Percentiles rank a stretch among this genome's conserved stretches.
These are phyloP conservation scores for Sinocyclocheilus anshuiensis DNA, from an alignment of 2,113 vertebrate genomes.

Conservation along the genomic window DNA sequence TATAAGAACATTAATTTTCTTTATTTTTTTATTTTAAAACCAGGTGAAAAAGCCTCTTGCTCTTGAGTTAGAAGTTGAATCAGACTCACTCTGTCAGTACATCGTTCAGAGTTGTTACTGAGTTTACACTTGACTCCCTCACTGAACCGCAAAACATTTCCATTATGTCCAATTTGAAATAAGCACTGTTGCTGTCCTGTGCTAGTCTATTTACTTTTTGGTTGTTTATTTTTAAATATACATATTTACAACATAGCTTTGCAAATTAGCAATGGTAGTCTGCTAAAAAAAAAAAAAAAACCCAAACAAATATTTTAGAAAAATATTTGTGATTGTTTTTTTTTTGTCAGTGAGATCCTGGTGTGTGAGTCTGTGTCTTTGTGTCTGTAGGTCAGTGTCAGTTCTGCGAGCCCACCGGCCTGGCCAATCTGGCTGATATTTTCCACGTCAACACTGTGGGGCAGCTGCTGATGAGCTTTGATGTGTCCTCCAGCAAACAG, in stretches of 20 bases:
- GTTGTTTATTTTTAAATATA: neutral
- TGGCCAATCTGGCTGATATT: constrained; percentile 91
- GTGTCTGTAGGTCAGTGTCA: constrained; percentile 88
- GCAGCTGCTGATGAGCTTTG: constrained; percentile 95
- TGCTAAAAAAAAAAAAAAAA: neutral
- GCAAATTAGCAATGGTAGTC: neutral
- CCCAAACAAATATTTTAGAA: no score
- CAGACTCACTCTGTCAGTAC: no score
- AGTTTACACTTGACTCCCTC: no score
- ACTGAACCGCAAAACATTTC: no score
- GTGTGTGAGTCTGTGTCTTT: neutral
- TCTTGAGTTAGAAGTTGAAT: no score
- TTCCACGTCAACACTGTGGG: constrained; percentile 97
- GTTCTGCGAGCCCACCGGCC: constrained; percentile 96
- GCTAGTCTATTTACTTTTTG: neutral
- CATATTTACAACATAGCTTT: neutral
- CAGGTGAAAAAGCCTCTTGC: no score
- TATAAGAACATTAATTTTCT: no score
- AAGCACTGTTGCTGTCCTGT: neutral
- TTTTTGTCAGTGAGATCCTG: neutral
- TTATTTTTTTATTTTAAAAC: no score
- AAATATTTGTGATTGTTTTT: no score
- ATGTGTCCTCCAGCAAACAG: constrained; percentile 94
- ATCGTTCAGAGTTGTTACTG: no score
- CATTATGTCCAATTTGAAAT: neutral